These are phyloP conservation scores for Florisuga fusca DNA, from an alignment of 2,797 vertebrate genomes.

Conservation along the genomic window DNA sequence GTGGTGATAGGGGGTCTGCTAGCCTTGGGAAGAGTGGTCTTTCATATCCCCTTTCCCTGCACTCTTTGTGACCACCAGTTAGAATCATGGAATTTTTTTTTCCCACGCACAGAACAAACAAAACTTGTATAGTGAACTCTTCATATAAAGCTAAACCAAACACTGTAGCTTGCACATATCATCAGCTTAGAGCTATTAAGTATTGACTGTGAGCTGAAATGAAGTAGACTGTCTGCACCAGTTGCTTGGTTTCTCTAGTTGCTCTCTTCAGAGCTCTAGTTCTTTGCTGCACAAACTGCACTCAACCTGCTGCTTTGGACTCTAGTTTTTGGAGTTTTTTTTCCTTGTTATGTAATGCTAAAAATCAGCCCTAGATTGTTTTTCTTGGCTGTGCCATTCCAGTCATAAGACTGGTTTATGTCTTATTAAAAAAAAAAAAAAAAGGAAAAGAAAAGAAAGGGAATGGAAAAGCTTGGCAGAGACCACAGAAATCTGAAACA, in stretches of 20 bases:
- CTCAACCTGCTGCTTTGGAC: slow-evolving; percentile 68
- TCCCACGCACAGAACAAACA: neutral
- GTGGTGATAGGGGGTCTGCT: neutral
- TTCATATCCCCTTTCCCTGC: neutral
- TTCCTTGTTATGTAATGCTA: slow-evolving; percentile 78
- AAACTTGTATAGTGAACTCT: neutral
- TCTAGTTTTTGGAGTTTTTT: neutral
- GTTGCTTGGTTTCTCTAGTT: neutral
- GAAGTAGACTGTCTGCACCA: neutral
- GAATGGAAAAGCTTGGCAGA: slow-evolving; percentile 69
- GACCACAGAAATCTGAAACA: slow-evolving; percentile 67
- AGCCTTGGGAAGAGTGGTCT: neutral
- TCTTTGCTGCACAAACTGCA: slow-evolving; percentile 1
- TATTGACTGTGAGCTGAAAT: neutral
- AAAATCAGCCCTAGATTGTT: slow-evolving; percentile 71
- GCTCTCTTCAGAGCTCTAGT: neutral
- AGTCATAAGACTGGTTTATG: slow-evolving; percentile 80
- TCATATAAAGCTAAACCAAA: neutral
- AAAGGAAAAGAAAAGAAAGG: neutral
- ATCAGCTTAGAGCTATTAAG: neutral
- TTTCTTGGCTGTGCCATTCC: slow-evolving; percentile 75
- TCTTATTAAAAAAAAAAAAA: slow-evolving; percentile 40
- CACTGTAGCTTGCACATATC: neutral
- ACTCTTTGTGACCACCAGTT: neutral
- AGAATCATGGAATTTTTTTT: neutral